A percentile compares a stretch with the other conserved stretches of the same genome.
Evolutionary conservation across 2,113 vertebrate species (phyloP).

Genomic region (Myocastor coypus): DNA sequence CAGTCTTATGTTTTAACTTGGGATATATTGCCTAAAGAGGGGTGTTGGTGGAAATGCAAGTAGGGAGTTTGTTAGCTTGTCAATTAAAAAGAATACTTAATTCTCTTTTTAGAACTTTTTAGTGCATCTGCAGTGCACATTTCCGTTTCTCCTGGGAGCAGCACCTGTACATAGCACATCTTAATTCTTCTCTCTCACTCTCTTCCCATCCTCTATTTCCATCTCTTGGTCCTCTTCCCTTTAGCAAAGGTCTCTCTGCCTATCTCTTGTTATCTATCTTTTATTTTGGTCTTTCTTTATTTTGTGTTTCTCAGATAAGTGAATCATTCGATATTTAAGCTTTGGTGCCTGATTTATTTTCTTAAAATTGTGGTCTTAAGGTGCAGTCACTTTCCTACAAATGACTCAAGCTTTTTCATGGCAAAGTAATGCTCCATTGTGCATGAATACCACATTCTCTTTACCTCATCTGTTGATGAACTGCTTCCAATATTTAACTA

Average conservation of each 20-base stretch:
- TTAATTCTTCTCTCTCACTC: background rate
- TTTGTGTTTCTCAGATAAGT: background rate
- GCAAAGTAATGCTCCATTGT: background rate
- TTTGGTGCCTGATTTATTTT: background rate
- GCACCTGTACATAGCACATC: background rate
- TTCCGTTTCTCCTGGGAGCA: background rate
- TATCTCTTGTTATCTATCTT: background rate
- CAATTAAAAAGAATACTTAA: background rate
- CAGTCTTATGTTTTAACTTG: background rate
- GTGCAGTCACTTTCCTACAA: background rate
- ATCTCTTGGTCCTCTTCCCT: background rate
- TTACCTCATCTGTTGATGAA: background rate
- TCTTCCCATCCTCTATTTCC: background rate
- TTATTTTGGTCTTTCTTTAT: background rate
- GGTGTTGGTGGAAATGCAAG: background rate
- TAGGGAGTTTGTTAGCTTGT: constrained; percentile 20
- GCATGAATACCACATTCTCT: background rate
- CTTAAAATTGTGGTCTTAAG: background rate
- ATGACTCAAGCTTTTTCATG: background rate
- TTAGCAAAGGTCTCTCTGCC: background rate
- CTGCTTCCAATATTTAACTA: background rate
- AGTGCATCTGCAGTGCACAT: background rate
- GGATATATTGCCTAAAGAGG: constrained; percentile 14
- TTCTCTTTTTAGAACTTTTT: background rate
- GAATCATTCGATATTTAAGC: background rate